phyloP scores from a whole-genome alignment of 2,888 invertebrate genomes.

The Branchellion lobata region DNA sequence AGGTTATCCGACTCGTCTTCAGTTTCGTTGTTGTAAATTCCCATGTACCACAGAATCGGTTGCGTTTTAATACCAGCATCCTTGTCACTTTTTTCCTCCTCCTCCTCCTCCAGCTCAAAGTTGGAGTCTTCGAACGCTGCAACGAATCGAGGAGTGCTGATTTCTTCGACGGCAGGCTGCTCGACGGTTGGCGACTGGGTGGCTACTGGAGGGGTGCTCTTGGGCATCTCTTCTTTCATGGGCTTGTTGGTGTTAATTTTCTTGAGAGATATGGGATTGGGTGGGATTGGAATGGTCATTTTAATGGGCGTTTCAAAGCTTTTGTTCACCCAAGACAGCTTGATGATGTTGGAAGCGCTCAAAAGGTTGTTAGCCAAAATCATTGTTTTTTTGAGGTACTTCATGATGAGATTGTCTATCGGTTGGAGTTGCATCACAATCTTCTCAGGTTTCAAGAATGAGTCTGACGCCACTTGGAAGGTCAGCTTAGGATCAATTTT shows the following conservation, averaged over 20 bases:
- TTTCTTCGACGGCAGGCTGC: not conserved
- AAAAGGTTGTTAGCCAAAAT: slow-evolving; percentile 36
- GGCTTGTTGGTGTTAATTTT: slow-evolving; percentile 33
- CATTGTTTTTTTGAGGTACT: slow-evolving; percentile 24
- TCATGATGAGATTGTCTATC: slow-evolving; percentile 29
- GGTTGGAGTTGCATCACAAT: slow-evolving; percentile 40
- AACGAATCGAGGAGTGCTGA: not conserved
- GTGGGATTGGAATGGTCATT: slow-evolving; percentile 43
- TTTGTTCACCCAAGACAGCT: slow-evolving; percentile 43
- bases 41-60: slow-evolving; percentile 47
- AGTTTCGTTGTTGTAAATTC: slow-evolving; percentile 45
- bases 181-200: not conserved
- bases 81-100: slow-evolving; percentile 5
- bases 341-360: slow-evolving; percentile 32
- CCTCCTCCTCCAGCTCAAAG: slow-evolving; percentile 25
- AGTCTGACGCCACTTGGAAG: slow-evolving; percentile 36
- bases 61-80: not conserved
- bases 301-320: slow-evolving; percentile 31
- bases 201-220: not conserved
- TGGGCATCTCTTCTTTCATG: slow-evolving; percentile 10
- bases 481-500: slow-evolving; percentile 40
- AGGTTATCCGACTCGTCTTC: slow-evolving; percentile 47
- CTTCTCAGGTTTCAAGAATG: slow-evolving; percentile 40
- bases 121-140: not conserved
- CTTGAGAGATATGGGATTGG: slow-evolving; percentile 41